Evolutionary conservation across 2,113 vertebrate genomes (phyloP).

Genomic region (Festucalex cinctus): DNA sequence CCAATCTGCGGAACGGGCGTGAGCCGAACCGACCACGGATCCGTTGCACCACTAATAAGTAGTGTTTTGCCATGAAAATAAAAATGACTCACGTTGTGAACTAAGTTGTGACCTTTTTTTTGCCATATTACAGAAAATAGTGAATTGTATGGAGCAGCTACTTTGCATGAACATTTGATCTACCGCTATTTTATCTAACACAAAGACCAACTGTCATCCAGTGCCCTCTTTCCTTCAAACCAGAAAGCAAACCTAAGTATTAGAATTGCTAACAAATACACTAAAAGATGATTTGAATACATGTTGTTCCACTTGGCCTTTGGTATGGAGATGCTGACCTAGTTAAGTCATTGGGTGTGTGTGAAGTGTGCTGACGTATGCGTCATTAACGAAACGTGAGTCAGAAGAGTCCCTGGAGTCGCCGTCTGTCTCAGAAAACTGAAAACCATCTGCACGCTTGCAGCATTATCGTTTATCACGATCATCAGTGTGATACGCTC

Average conservation of each 20-base stretch:
- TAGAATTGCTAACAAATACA: neutral
- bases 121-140: neutral
- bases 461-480: conserved; percentile 44
- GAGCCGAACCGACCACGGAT: too few species aligned
- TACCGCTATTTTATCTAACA: neutral
- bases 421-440: conserved; percentile 26
- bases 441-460: conserved; percentile 19
- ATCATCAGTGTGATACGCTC: conserved; percentile 38
- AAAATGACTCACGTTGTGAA: too few species aligned
- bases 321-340: conserved; percentile 42
- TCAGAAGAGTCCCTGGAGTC: conserved; percentile 51
- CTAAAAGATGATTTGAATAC: neutral
- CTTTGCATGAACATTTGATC: neutral
- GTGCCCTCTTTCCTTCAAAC: neutral
- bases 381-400: conserved; percentile 65
- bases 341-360: conserved; percentile 43
- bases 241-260: neutral
- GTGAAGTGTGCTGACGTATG: conserved; percentile 55
- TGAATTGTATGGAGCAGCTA: neutral
- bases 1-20: too few species aligned
- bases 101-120: neutral
- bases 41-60: too few species aligned
- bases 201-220: neutral
- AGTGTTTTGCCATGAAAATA: too few species aligned
- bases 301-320: conserved; percentile 9